Evolutionary conservation across 2,113 vertebrate species (phyloP).

Genomic region (Tyrannus savana): DNA sequence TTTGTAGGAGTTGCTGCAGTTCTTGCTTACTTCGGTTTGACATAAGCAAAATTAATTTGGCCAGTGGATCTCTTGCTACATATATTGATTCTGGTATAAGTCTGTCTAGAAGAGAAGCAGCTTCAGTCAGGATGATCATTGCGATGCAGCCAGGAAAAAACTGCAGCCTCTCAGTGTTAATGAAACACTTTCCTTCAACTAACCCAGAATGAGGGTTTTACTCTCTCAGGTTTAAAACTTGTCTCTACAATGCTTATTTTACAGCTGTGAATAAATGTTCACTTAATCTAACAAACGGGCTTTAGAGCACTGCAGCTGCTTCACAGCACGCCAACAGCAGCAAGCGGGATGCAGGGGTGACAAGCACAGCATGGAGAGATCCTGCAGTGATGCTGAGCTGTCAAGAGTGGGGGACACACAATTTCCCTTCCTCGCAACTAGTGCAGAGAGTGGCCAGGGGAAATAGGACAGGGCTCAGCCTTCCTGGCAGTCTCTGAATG

Average conservation of each 20-base stretch:
- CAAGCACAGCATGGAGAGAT: neutral
- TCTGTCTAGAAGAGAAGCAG: neutral
- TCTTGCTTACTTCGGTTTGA: neutral
- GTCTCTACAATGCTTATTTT: neutral
- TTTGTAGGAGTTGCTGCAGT: neutral
- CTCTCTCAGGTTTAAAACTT: neutral
- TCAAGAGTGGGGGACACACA: neutral
- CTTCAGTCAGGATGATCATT: neutral
- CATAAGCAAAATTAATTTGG: neutral
- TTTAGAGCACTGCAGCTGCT: neutral
- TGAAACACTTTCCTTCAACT: neutral
- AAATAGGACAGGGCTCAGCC: constrained; percentile 47
- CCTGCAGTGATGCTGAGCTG: neutral
- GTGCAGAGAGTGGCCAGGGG: constrained; percentile 27
- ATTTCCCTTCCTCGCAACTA: neutral
- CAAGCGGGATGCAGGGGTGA: neutral
- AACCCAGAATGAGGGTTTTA: neutral
- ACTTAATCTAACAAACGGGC: neutral
- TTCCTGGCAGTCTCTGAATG: neutral
- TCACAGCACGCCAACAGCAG: neutral
- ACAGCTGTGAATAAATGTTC: neutral
- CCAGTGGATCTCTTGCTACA: neutral
- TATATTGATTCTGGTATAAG: neutral
- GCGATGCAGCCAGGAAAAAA: neutral
- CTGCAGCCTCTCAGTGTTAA: neutral